Evolutionary conservation across 2,888 invertebrate species (phyloP).

Genomic region (Macrosiphum euphorbiae): DNA sequence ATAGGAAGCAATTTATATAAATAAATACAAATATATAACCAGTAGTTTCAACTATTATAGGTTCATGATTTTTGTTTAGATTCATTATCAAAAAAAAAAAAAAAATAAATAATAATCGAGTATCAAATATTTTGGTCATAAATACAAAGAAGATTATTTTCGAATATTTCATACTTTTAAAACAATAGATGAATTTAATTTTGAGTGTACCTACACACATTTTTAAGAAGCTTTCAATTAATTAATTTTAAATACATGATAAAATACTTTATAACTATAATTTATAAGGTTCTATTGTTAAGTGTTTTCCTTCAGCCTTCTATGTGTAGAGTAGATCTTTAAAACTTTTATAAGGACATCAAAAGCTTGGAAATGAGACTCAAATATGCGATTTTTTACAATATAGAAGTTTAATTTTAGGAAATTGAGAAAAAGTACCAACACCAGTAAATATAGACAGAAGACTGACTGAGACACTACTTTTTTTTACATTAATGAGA

Average conservation of each 20-base stretch:
- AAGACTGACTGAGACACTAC: neutral
- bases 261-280: neutral
- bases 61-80: neutral
- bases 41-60: neutral
- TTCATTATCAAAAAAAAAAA: neutral
- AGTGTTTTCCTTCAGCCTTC: neutral
- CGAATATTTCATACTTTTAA: neutral
- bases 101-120: neutral
- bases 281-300: neutral
- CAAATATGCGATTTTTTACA: neutral
- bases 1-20: neutral
- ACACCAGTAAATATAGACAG: neutral
- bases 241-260: neutral
- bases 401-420: neutral
- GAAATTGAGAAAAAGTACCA: neutral
- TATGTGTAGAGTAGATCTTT: neutral
- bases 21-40: neutral
- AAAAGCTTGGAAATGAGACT: neutral
- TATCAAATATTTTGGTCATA: neutral
- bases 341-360: neutral
- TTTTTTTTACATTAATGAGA: neutral
- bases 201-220: neutral
- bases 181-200: neutral
- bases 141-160: neutral
- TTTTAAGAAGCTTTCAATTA: neutral